Percentiles rank a stretch among this genome's conserved stretches.
Conservation (phyloP, 2,888 invertebrate species). For the Orthonychiurus folsomi region DNA sequence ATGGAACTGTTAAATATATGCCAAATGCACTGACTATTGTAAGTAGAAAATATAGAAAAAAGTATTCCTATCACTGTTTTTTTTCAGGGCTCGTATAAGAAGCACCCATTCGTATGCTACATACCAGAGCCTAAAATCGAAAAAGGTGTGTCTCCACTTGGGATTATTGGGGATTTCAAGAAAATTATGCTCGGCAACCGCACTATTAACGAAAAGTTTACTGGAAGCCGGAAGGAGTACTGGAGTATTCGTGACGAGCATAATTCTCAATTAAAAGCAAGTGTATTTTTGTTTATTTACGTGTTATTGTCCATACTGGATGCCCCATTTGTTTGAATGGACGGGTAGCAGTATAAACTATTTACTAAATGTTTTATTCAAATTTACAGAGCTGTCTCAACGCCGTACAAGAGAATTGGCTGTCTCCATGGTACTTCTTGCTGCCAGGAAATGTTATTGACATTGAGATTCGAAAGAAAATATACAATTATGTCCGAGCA, state of each 20-base stretch:
- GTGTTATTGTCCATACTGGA: too few species aligned
- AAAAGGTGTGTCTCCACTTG: background rate
- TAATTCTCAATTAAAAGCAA: background rate
- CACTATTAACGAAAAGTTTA: background rate
- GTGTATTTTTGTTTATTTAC: too few species aligned
- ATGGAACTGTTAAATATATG: too few species aligned
- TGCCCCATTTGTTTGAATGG: too few species aligned
- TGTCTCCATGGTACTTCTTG: slow-evolving; percentile 32
- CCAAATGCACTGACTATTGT: too few species aligned
- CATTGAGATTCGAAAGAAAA: slow-evolving; percentile 22
- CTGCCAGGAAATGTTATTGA: slow-evolving; percentile 33
- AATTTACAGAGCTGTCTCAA: slow-evolving; percentile 21
- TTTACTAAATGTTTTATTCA: slow-evolving; percentile 5
- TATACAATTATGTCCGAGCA: slow-evolving; percentile 7
- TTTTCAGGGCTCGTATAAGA: slow-evolving; percentile 10
- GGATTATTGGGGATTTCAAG: background rate
- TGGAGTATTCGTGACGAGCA: background rate
- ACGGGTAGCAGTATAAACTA: too few species aligned
- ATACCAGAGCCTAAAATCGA: background rate
- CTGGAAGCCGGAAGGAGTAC: background rate
- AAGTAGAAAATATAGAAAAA: too few species aligned
- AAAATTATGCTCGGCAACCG: background rate
- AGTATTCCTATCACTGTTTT: slow-evolving; percentile 17
- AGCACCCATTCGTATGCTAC: too few species aligned
- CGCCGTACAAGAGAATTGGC: slow-evolving; percentile 35